Base-by-base conservation (phyloP, 1,140 invertebrate genomes). In the Manduca sexta region DNA sequence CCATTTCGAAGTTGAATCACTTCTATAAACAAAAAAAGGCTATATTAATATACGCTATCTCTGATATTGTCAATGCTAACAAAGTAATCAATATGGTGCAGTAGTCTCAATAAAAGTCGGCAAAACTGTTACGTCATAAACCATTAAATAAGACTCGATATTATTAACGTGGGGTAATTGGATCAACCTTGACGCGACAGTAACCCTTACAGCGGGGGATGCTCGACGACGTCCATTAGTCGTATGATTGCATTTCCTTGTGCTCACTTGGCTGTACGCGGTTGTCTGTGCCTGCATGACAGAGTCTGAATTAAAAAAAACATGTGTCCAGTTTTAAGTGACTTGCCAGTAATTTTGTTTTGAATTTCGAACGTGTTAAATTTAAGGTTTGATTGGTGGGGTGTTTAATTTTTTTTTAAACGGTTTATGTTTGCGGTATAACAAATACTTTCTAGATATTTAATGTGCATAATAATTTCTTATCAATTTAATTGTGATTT, bases 121-220 rank as follows among this genome's bases (percentile, higher is more conserved):
- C 10, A 10, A 40, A 10, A 33, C 29, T n/a, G 30, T 5, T 29
- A 12, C 42, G 13, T 10, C 30, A 16, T 45, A 8, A 31, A 15
- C 42, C 12, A 45, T 15, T 15, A 39, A 47, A 11, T 15, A 30
- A 45, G 45, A 44, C 40, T 50, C 56, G 53, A 55, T 71, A 73
- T 75, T 78, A 78, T 64, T 70, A 66, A 65, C 59, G 57, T 45
- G 29, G 34, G 56, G 63, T 82, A 84, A 84, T 84, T 84, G 80
- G 78, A 84, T 84, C 49, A 79, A 82, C 80, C 78, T 80, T 84
- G 76, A 57, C 54, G 64, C 70, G 70, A 56, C 70, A 70, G 57
- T 68, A 81, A 78, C 75, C 75, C 73, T 73, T 73, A 76, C 62
- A 57, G 62, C 56, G 64, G 59, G 64, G 67, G 67, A 65, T 73